phyloP scores from a whole-genome alignment of 2,113 vertebrate species.

The Pygoscelis adeliae region DNA sequence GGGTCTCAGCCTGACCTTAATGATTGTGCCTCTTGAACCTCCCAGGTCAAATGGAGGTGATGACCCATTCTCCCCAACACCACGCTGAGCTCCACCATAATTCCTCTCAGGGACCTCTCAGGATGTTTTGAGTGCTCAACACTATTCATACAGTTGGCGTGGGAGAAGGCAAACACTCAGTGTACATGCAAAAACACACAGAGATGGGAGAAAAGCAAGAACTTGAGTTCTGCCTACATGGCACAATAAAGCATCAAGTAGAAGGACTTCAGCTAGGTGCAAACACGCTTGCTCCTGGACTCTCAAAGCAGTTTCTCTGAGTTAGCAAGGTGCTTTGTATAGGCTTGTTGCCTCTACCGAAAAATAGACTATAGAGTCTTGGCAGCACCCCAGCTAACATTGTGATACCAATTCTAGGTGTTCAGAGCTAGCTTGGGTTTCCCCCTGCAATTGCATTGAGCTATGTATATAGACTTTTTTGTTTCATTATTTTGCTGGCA shows the following conservation, averaged over 20 bases:
- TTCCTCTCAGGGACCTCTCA: neutral
- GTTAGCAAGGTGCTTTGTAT: neutral
- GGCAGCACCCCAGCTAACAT: neutral
- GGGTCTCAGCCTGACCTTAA: neutral
- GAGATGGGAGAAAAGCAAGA: neutral
- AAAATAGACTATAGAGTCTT: neutral
- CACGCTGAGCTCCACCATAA: neutral
- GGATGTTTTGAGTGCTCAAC: neutral
- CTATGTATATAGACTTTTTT: neutral
- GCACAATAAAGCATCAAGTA: neutral
- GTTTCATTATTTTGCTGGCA: neutral
- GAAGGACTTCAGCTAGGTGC: neutral
- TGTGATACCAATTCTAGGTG: neutral
- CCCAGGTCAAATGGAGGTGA: rapidly evolving
- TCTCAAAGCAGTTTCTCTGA: neutral
- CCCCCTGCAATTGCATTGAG: neutral
- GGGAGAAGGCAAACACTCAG: neutral
- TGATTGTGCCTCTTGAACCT: neutral
- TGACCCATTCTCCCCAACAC: neutral
- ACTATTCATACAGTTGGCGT: neutral
- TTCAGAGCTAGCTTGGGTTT: neutral
- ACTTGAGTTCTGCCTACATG: neutral
- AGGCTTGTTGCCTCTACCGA: neutral
- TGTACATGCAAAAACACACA: neutral
- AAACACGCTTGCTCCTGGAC: neutral